These are phyloP conservation scores for Athalia rosae DNA, from an alignment of 2,888 invertebrate species.

Conservation along the genomic window DNA sequence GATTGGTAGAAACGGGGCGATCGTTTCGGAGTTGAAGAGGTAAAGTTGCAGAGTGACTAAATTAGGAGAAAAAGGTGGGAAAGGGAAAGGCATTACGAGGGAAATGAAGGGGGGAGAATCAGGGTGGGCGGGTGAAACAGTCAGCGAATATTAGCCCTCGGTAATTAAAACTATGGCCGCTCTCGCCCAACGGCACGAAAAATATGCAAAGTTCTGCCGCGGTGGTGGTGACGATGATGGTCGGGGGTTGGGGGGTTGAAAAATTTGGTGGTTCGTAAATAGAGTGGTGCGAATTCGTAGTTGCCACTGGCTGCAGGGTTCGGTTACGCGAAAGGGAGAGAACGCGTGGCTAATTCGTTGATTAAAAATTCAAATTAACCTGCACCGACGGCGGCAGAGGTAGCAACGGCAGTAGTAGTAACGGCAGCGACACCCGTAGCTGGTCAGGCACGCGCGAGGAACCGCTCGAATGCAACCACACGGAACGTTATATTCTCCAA, in stretches of 20 bases:
- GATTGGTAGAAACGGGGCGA: too few species aligned
- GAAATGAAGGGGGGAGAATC: not conserved
- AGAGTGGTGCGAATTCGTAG: slow-evolving; percentile 23
- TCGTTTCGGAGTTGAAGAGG: too few species aligned
- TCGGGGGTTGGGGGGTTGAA: not conserved
- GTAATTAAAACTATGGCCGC: slow-evolving; percentile 36
- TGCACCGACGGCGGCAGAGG: not conserved
- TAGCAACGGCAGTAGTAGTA: too few species aligned
- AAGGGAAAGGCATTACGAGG: not conserved
- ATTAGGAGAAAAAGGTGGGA: too few species aligned
- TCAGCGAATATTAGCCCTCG: slow-evolving; percentile 34
- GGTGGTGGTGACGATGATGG: not conserved
- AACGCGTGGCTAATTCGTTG: slow-evolving; percentile 31
- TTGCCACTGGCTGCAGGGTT: not conserved
- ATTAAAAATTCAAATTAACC: slow-evolving; percentile 42
- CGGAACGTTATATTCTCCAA: too few species aligned
- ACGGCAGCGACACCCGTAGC: too few species aligned
- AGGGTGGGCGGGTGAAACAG: not conserved
- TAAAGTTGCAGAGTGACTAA: too few species aligned
- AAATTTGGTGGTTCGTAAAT: slow-evolving; percentile 40
- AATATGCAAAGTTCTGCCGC: slow-evolving; percentile 37
- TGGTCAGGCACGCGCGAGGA: too few species aligned
- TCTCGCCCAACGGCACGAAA: slow-evolving; percentile 35
- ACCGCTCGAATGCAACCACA: too few species aligned
- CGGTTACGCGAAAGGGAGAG: slow-evolving; percentile 14